Percentiles rank a stretch among this genome's conserved stretches.
These are phyloP conservation scores for Corythucha ciliata DNA, from an alignment of 2,888 invertebrate species.

Conservation along the genomic window DNA sequence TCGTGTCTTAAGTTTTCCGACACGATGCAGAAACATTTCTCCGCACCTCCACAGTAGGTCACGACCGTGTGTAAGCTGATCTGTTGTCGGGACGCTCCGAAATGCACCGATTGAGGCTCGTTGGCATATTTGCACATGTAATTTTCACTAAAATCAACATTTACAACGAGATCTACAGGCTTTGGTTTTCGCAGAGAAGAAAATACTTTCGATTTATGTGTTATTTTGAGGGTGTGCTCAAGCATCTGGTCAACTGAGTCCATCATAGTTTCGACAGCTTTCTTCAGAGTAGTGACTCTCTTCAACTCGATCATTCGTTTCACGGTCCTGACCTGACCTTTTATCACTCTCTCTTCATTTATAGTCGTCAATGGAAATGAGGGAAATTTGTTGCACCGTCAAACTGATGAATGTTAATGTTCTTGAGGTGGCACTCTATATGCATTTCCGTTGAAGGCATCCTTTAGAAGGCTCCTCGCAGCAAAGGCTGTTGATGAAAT, in stretches of 20 bases:
- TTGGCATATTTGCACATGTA: slow-evolving; percentile 1
- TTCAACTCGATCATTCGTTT: slow-evolving; percentile 1
- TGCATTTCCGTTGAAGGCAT: slow-evolving; percentile 1
- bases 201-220: background rate
- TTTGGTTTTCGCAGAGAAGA: slow-evolving; percentile 4
- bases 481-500: slow-evolving; percentile 10
- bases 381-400: slow-evolving; percentile 1
- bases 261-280: background rate
- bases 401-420: slow-evolving; percentile 2
- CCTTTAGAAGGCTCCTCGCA: background rate
- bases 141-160: slow-evolving; percentile 11
- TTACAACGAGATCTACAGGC: slow-evolving; percentile 2
- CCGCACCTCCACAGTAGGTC: slow-evolving; percentile 1
- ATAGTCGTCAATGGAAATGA: slow-evolving; percentile 4
- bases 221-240: background rate
- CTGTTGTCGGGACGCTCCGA: slow-evolving; percentile 8
- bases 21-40: no score
- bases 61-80: slow-evolving; percentile 1
- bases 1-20: no score
- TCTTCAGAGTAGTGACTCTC: background rate
- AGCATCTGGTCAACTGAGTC: slow-evolving; percentile 3
- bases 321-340: slow-evolving; percentile 1
- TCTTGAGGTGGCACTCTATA: background rate
- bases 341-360: background rate
- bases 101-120: slow-evolving; percentile 8